These are phyloP conservation scores for Choristoneura fumiferana DNA, from an alignment of 1,140 invertebrate genomes.

Conservation along the genomic window DNA sequence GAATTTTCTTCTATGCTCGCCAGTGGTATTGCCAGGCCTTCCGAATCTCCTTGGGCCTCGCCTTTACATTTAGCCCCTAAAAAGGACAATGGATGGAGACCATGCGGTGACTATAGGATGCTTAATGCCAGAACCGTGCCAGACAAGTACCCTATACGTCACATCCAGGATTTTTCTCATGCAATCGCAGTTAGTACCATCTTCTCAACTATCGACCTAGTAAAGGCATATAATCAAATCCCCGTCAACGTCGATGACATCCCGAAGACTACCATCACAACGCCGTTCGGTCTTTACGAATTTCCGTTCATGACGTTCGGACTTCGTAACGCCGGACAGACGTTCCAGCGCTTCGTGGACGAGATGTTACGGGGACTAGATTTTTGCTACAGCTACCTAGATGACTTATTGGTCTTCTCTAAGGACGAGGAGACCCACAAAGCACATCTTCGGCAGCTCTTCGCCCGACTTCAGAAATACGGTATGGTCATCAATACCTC, in stretches of 20 bases:
- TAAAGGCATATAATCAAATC: neutral
- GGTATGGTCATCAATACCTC: constrained; percentile 24
- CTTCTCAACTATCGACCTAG: constrained; percentile 22
- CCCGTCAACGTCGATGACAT: neutral
- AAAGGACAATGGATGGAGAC: constrained; percentile 12
- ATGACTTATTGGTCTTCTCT: constrained; percentile 60
- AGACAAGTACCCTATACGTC: constrained; percentile 24
- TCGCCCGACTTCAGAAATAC: constrained; percentile 37
- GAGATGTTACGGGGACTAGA: constrained; percentile 52
- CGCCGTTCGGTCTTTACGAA: neutral
- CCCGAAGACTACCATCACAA: neutral
- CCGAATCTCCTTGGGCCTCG: neutral
- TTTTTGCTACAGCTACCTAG: constrained; percentile 60
- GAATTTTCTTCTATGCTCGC: neutral
- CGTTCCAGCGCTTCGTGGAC: constrained; percentile 77
- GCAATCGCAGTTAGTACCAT: constrained; percentile 3
- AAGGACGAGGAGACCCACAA: constrained; percentile 36
- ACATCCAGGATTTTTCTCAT: constrained; percentile 26
- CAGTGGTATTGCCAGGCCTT: neutral
- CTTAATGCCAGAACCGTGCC: constrained; percentile 24
- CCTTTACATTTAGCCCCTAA: neutral
- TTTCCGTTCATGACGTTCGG: constrained; percentile 10
- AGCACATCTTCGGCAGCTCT: constrained; percentile 33
- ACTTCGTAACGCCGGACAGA: constrained; percentile 45
- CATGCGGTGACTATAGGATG: constrained; percentile 17